Conservation (phyloP, 2,113 vertebrate species). For the Ictalurus punctatus region DNA sequence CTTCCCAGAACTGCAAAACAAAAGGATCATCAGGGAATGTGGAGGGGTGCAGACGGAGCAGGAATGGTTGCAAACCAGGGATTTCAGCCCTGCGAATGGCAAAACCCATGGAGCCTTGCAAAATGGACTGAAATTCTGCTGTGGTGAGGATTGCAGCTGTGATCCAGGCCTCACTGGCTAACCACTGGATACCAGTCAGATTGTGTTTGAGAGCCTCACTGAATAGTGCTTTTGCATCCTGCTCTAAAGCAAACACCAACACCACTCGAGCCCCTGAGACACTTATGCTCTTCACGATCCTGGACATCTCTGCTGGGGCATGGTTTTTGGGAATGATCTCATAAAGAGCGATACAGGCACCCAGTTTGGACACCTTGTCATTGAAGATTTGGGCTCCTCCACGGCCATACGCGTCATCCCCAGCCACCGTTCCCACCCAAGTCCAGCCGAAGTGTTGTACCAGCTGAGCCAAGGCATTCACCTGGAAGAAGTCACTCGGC, state of each 20-base stretch:
- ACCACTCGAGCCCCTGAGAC: conserved; percentile 69
- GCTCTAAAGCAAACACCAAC: conserved; percentile 77
- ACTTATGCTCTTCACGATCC: conserved; percentile 69
- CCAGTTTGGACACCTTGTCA: conserved; percentile 64
- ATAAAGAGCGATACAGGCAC: conserved; percentile 71
- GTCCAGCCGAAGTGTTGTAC: conserved; percentile 77
- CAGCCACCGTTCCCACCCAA: conserved; percentile 78
- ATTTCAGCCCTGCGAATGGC: conserved; percentile 73
- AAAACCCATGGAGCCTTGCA: conserved; percentile 76
- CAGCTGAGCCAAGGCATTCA: conserved; percentile 74
- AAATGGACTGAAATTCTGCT: conserved; percentile 65
- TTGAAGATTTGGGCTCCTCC: conserved; percentile 74
- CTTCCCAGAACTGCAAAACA: conserved; percentile 74
- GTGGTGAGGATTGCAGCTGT: conserved; percentile 73
- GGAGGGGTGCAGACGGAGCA: conserved; percentile 69
- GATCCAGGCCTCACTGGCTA: conserved; percentile 80
- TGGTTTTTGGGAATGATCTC: conserved; percentile 75
- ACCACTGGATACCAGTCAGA: conserved; percentile 75
- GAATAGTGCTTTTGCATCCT: conserved; percentile 73
- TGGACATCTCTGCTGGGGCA: conserved; percentile 59
- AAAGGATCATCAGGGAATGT: conserved; percentile 65
- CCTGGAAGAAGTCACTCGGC: conserved; percentile 79
- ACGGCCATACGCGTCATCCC: conserved; percentile 75
- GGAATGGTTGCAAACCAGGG: conserved; percentile 69
- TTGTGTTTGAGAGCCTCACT: conserved; percentile 66